These are phyloP conservation scores for Neofelis nebulosa DNA, from an alignment of 2,113 vertebrate genomes.

Conservation along the genomic window DNA sequence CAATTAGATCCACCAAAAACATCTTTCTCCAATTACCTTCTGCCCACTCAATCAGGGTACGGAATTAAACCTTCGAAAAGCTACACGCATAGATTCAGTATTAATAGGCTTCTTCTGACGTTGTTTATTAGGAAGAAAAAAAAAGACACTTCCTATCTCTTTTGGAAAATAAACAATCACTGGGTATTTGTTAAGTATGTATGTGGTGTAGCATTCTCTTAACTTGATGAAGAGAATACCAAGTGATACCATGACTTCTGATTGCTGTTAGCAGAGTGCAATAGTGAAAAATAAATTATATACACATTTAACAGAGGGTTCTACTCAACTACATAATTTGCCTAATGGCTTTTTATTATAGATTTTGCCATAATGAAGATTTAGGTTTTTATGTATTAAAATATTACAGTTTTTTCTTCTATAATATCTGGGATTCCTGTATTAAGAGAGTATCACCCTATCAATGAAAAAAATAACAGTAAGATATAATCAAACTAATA, in stretches of 20 bases:
- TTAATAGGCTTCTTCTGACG: not conserved
- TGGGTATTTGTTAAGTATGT: slow-evolving; percentile 15
- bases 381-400: not conserved
- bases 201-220: not conserved
- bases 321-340: not conserved
- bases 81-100: not conserved
- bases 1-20: not conserved
- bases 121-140: not conserved
- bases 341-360: not conserved
- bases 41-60: not conserved
- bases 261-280: not conserved
- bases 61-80: not conserved
- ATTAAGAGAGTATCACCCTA: not conserved
- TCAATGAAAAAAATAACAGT: not conserved
- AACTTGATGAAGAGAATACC: not conserved
- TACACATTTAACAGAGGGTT: not conserved
- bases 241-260: not conserved
- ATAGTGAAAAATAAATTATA: not conserved
- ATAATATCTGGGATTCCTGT: not conserved
- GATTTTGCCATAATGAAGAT: not conserved
- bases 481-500: not conserved
- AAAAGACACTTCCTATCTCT: not conserved
- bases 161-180: not conserved
- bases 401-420: not conserved
- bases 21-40: not conserved